phyloP scores from a whole-genome alignment of 2,888 invertebrate genomes.

The Allacma fusca region DNA sequence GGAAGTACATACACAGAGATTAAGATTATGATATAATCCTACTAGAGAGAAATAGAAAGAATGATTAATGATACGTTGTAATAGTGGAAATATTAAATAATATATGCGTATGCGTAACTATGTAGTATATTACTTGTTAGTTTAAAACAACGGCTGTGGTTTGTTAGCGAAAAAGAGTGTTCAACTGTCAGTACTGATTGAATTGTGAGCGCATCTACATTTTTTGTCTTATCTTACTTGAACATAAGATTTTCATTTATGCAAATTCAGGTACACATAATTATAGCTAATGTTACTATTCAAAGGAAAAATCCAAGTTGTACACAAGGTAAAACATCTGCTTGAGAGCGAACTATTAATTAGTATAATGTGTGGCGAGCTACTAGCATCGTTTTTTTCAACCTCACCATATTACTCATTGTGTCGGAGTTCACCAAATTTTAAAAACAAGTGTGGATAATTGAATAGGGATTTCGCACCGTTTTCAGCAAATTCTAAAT shows the following conservation, averaged over 20 bases:
- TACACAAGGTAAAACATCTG: neutral
- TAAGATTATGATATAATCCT: slow-evolving; percentile 7
- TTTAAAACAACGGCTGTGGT: slow-evolving; percentile 11
- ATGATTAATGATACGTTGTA: slow-evolving; percentile 8
- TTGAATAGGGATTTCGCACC: too few species aligned
- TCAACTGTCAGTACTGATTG: slow-evolving; percentile 25
- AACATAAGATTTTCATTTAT: neutral
- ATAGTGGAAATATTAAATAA: neutral
- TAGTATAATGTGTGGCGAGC: neutral
- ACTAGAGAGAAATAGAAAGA: slow-evolving; percentile 10
- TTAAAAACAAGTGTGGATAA: too few species aligned
- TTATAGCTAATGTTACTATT: neutral
- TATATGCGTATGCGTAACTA: neutral
- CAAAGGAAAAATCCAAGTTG: neutral
- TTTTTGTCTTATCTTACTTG: neutral
- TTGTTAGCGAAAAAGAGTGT: slow-evolving; percentile 22
- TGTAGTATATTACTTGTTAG: neutral
- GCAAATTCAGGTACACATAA: neutral
- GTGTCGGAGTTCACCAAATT: too few species aligned
- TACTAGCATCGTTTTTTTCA: neutral
- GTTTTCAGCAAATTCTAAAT: too few species aligned
- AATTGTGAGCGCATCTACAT: slow-evolving; percentile 23
- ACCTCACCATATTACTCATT: neutral
- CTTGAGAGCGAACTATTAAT: too few species aligned
- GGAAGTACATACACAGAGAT: slow-evolving; percentile 11